Evolutionary conservation across 2,888 invertebrate genomes (phyloP).

Genomic region (Alloplasta piceator): DNA sequence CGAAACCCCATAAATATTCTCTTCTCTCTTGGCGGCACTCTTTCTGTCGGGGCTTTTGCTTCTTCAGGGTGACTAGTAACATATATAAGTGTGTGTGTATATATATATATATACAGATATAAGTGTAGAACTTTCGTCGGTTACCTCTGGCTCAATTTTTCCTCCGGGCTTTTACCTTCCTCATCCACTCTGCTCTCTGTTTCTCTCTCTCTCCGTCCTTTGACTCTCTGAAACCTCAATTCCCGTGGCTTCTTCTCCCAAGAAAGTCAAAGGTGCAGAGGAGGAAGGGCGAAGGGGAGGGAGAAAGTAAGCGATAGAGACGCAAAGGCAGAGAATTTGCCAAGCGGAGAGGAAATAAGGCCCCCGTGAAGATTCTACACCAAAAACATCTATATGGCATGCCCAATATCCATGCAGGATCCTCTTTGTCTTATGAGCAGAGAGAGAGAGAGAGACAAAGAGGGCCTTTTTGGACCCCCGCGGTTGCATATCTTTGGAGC

Average conservation of each 20-base stretch:
- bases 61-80: constrained; percentile 22
- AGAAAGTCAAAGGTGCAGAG: constrained; percentile 33
- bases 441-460: too few relatives aligned
- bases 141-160: constrained; percentile 48
- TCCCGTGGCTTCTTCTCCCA: constrained; percentile 20
- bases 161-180: not conserved
- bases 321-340: constrained; percentile 38
- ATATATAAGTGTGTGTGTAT: not conserved
- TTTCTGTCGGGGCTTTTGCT: constrained; percentile 62
- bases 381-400: not conserved
- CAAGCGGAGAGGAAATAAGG: constrained; percentile 23
- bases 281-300: constrained; percentile 36
- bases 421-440: constrained; percentile 49
- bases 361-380: not conserved
- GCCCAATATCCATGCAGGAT: constrained; percentile 32
- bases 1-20: constrained; percentile 79
- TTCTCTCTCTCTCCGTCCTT: constrained; percentile 22
- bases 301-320: constrained; percentile 57
- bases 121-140: not conserved
- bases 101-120: not conserved
- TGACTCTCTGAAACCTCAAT: constrained; percentile 17
- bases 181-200: constrained; percentile 12
- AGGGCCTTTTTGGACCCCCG: constrained; percentile 46
- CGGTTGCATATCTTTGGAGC: constrained; percentile 46
- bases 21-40: constrained; percentile 75